A percentile compares a stretch with the other conserved stretches of the same genome.
Evolutionary conservation across 2,888 invertebrate species (phyloP).

Genomic region (Cistogaster globosa): DNA sequence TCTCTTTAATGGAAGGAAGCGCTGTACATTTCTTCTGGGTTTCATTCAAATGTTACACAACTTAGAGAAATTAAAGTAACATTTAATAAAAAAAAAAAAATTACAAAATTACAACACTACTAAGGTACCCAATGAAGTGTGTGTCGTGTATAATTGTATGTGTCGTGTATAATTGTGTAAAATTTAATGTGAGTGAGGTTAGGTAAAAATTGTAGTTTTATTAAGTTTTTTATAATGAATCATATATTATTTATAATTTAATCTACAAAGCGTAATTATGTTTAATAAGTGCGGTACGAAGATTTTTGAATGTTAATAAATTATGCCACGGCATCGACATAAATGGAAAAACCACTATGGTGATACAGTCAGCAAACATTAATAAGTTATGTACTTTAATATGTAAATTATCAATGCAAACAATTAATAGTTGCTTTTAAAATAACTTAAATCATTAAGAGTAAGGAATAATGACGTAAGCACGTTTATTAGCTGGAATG

Average conservation of each 20-base stretch:
- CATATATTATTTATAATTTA: conserved; percentile 1
- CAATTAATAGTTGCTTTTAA: no score
- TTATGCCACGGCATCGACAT: no score
- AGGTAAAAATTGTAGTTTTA: neutral
- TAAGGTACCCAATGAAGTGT: neutral
- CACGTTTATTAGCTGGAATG: no score
- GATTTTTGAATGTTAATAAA: no score
- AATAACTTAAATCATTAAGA: no score
- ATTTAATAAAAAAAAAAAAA: neutral
- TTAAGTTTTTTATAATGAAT: neutral
- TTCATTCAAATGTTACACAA: conserved; percentile 25
- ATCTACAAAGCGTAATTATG: neutral
- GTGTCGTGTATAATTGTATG: no score
- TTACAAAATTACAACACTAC: neutral
- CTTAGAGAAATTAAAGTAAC: conserved; percentile 8
- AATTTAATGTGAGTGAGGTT: neutral
- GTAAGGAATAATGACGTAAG: no score
- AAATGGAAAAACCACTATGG: no score
- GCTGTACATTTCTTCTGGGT: conserved; percentile 16
- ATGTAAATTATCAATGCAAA: no score
- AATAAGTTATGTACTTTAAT: no score
- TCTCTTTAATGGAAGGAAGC: conserved; percentile 27
- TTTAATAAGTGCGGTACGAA: conserved; percentile 13
- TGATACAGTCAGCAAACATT: no score
- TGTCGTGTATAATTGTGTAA: neutral